Evolutionary conservation across 2,113 vertebrate genomes (phyloP).

Genomic region (Zosterops japonicus): DNA sequence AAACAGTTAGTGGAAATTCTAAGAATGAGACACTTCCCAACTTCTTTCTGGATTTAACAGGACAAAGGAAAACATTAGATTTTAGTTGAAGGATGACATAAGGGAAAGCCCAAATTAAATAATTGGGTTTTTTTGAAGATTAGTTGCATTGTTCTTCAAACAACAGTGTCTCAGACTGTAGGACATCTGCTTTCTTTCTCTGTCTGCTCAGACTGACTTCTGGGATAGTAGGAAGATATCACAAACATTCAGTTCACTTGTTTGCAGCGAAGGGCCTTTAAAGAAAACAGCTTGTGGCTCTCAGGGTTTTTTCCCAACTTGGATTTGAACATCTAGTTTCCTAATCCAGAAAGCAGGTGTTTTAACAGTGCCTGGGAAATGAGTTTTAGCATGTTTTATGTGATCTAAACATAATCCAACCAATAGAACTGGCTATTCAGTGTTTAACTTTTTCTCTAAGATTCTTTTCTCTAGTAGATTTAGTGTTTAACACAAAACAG

Average conservation of each 20-base stretch:
- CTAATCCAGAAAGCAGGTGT: conserved; percentile 69
- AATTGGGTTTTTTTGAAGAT: neutral
- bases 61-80: neutral
- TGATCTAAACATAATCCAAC: conserved; percentile 21
- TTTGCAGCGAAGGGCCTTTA: conserved; percentile 38
- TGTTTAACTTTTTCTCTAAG: conserved; percentile 25
- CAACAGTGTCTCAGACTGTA: neutral
- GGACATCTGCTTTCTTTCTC: conserved; percentile 35
- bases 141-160: conserved; percentile 14
- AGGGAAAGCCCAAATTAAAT: neutral
- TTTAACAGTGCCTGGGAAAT: conserved; percentile 34
- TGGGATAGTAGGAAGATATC: conserved; percentile 36
- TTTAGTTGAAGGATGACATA: conserved; percentile 2
- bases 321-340: conserved; percentile 38
- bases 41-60: conserved; percentile 2
- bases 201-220: neutral
- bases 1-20: neutral
- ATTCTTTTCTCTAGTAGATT: conserved; percentile 43
- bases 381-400: conserved; percentile 42
- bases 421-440: neutral
- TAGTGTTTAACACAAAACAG: conserved; percentile 62
- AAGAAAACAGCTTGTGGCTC: conserved; percentile 53
- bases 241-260: conserved; percentile 32
- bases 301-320: neutral
- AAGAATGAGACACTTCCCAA: neutral